A percentile compares a stretch with the other conserved stretches of the same genome.
These are phyloP conservation scores for Notocelia uddmanniana DNA, from an alignment of 2,888 invertebrate species.

Conservation along the genomic window DNA sequence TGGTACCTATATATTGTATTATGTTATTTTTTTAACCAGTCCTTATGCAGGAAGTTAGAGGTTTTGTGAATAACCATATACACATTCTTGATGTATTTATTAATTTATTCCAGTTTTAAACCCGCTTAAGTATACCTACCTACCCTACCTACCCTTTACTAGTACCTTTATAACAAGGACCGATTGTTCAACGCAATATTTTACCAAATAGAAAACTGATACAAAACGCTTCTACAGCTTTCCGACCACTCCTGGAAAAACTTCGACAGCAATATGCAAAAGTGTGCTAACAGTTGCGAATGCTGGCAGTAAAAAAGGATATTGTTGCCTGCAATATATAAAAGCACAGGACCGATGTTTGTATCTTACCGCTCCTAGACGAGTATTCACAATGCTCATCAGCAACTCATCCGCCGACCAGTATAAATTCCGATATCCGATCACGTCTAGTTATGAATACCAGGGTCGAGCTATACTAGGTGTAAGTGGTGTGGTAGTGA, in stretches of 20 bases:
- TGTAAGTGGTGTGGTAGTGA: neutral
- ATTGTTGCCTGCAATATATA: constrained; percentile 25
- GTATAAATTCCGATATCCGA: neutral
- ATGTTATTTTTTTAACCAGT: too few relatives aligned
- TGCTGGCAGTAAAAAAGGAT: constrained; percentile 9
- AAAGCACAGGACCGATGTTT: constrained; percentile 44
- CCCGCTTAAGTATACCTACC: too few relatives aligned
- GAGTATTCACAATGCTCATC: neutral
- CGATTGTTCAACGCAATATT: neutral
- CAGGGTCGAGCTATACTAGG: neutral
- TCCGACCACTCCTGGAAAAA: neutral
- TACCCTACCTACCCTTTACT: too few relatives aligned
- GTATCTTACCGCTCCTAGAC: constrained; percentile 51
- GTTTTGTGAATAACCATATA: too few relatives aligned
- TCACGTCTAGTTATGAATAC: neutral
- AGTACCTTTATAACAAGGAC: neutral
- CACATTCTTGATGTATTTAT: too few relatives aligned
- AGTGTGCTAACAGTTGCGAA: constrained; percentile 25
- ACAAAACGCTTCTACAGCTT: constrained; percentile 2
- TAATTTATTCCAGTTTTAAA: too few relatives aligned
- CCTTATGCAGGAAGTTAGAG: too few relatives aligned
- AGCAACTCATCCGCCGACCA: constrained; percentile 1
- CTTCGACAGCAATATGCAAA: constrained; percentile 26
- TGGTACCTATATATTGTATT: too few relatives aligned
- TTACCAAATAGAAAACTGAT: constrained; percentile 2